Evolutionary conservation across 2,113 vertebrate species (phyloP).

Genomic region (Podocnemis expansa): DNA sequence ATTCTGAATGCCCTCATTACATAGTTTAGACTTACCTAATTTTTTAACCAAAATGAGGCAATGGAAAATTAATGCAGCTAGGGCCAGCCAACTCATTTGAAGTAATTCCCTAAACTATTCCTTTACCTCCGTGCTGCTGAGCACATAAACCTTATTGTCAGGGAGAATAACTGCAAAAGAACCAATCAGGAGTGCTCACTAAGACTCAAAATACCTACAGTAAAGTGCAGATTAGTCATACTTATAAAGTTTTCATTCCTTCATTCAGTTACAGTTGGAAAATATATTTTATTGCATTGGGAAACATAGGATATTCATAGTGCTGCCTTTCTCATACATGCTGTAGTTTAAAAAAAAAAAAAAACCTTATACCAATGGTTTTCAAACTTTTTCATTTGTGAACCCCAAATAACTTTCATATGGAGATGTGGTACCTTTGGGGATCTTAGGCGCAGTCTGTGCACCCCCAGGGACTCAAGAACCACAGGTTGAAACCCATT

Average conservation of each 20-base stretch:
- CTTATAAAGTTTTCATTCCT: constrained; percentile 16
- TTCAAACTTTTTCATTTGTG: no score
- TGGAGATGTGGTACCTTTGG: no score
- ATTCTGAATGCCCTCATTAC: constrained; percentile 54
- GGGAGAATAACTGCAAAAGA: constrained; percentile 37
- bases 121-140: not conserved
- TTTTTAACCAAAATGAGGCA: constrained; percentile 32
- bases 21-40: constrained; percentile 41
- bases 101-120: constrained; percentile 16
- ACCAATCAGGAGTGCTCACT: constrained; percentile 6
- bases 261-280: not conserved
- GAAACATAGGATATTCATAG: not conserved
- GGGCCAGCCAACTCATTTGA: constrained; percentile 52
- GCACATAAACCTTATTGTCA: constrained; percentile 42
- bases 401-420: no score
- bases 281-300: not conserved
- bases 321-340: not conserved
- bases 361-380: no score
- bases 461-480: no score
- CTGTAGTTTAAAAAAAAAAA: not conserved
- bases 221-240: not conserved
- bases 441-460: no score
- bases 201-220: not conserved
- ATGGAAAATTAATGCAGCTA: constrained; percentile 63
- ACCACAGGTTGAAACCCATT: no score